Conservation (phyloP, 2,888 invertebrate species). For the Tyria jacobaeae region DNA sequence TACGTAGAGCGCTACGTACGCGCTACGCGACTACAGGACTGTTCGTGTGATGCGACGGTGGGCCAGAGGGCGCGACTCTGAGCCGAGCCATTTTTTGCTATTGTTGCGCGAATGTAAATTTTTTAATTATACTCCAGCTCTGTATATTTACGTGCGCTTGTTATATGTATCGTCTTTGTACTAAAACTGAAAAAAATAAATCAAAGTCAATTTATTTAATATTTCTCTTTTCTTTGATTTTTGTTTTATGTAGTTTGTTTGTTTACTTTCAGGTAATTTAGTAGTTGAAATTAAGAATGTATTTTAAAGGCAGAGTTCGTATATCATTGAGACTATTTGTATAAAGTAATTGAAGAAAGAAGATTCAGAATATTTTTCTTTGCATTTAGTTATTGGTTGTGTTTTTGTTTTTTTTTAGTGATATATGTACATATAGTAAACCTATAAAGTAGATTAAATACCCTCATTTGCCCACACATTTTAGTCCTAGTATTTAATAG, state of each 20-base stretch:
- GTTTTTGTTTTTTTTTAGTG: no score
- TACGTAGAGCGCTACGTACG: slow-evolving; percentile 21
- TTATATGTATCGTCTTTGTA: slow-evolving; percentile 1
- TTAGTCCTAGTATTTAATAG: no score
- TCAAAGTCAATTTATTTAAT: not conserved
- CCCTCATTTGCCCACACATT: no score
- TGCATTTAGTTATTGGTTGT: no score
- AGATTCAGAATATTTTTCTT: no score
- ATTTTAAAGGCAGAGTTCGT: no score
- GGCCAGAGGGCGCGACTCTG: slow-evolving; percentile 40
- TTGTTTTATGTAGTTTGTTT: not conserved
- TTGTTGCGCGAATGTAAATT: slow-evolving; percentile 39
- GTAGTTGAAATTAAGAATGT: no score
- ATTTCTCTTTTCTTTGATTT: not conserved
- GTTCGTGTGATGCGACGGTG: slow-evolving; percentile 22
- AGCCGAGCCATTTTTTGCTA: slow-evolving; percentile 44
- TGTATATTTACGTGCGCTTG: slow-evolving; percentile 10
- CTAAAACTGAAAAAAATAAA: not conserved
- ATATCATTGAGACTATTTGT: no score
- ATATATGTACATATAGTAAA: no score
- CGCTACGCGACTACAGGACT: slow-evolving; percentile 22
- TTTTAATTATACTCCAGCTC: slow-evolving; percentile 29
- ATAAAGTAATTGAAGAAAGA: no score
- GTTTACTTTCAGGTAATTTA: no score
- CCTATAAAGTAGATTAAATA: no score